Conservation (phyloP, 2,113 vertebrate genomes). For the Antidorcas marsupialis region DNA sequence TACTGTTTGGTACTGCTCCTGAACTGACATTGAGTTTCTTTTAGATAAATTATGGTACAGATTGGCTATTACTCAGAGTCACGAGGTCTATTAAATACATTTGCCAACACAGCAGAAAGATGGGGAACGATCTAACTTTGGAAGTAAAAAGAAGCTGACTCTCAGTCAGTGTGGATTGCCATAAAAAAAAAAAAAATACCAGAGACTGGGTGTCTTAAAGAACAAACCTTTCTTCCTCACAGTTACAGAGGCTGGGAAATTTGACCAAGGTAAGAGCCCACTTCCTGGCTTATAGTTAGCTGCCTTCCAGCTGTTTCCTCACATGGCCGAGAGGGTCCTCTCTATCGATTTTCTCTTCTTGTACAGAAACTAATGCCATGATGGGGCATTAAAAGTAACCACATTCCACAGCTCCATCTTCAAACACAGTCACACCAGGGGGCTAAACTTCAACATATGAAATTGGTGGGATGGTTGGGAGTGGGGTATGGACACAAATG, state of each 20-base stretch:
- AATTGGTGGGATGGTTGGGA: neutral
- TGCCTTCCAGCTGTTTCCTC: neutral
- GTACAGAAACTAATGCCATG: neutral
- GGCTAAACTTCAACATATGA: neutral
- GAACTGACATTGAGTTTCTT: neutral
- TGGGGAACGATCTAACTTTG: neutral
- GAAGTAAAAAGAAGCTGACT: neutral
- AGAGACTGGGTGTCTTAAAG: neutral
- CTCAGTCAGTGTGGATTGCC: neutral
- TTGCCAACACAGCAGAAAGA: neutral
- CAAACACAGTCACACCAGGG: neutral
- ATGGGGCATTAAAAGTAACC: neutral
- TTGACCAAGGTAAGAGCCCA: neutral
- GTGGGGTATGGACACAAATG: too few relatives aligned
- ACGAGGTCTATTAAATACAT: neutral
- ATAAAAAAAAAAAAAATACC: neutral
- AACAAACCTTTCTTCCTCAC: neutral
- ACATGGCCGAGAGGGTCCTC: rapidly evolving
- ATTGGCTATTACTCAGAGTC: neutral
- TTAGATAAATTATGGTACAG: neutral
- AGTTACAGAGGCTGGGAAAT: neutral
- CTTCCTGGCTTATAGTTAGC: neutral
- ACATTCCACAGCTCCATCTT: neutral
- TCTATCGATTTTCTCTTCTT: neutral
- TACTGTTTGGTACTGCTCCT: neutral